Evolutionary conservation across 2,113 vertebrate species (phyloP).

Genomic region (Todiramphus chloris): DNA sequence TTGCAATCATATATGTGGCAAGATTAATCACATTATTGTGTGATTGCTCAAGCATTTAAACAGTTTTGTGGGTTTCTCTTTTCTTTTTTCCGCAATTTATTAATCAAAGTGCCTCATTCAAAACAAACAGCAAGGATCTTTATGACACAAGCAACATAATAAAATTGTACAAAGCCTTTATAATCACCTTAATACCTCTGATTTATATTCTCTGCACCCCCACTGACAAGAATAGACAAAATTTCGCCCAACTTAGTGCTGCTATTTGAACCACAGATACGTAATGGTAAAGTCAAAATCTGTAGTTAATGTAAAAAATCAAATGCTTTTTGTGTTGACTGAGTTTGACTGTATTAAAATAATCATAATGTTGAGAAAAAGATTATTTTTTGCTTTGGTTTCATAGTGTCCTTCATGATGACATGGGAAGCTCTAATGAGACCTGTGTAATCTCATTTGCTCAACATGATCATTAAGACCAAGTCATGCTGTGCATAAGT

Average conservation of each 20-base stretch:
- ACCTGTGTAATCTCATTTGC: neutral
- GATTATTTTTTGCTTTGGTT: neutral
- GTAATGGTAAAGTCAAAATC: neutral
- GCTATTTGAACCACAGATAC: neutral
- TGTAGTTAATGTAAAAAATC: neutral
- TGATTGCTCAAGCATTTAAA: constrained; percentile 4
- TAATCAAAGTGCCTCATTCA: neutral
- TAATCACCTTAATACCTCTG: neutral
- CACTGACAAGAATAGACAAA: neutral
- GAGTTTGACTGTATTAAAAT: neutral
- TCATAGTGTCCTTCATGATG: neutral
- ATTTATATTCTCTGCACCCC: neutral
- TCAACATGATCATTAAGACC: neutral
- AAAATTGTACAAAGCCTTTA: neutral
- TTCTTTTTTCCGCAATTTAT: neutral
- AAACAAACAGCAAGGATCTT: neutral
- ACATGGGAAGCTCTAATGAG: neutral
- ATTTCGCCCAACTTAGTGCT: neutral
- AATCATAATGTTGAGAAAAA: neutral
- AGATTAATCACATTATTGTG: neutral
- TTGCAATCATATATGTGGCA: neutral
- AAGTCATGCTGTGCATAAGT: neutral
- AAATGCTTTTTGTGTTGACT: neutral
- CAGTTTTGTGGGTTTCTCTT: neutral
- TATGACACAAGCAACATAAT: neutral